Evolutionary conservation across 2,797 vertebrate species (phyloP).

Genomic region (Anguilla anguilla): DNA sequence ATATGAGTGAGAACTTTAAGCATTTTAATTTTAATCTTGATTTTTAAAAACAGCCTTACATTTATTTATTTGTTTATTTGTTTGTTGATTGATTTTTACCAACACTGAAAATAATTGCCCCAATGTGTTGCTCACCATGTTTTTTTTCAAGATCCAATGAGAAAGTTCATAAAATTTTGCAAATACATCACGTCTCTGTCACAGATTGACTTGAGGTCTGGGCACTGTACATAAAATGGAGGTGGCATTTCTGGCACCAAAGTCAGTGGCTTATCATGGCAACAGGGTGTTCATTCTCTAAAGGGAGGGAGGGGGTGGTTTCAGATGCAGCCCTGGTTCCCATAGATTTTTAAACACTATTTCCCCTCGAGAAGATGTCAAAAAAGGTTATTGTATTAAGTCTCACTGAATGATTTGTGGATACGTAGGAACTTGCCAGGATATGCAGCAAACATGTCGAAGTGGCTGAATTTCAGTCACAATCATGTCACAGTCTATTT

Average conservation of each 20-base stretch:
- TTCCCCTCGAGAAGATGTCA: conserved; percentile 45
- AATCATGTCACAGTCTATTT: conserved; percentile 10
- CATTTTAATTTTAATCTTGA: too few relatives aligned
- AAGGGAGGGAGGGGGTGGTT: background rate
- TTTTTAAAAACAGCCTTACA: too few relatives aligned
- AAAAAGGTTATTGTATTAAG: conserved; percentile 59
- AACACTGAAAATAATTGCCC: background rate
- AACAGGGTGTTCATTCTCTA: background rate
- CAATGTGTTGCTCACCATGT: background rate
- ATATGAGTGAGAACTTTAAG: background rate
- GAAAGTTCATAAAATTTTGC: background rate
- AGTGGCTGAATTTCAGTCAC: conserved; percentile 3
- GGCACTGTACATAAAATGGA: background rate
- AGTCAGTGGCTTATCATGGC: background rate
- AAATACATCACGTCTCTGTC: background rate
- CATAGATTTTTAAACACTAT: conserved; percentile 32
- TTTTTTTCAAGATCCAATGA: background rate
- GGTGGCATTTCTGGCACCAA: background rate
- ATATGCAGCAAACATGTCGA: conserved; percentile 16
- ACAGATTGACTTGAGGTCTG: background rate
- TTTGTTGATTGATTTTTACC: background rate
- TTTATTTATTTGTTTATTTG: background rate
- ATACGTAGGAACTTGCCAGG: conserved; percentile 34
- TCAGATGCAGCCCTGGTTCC: background rate
- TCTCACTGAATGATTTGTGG: conserved; percentile 53